Evolutionary conservation across 64 coral and sea anemone genomes (phyloP).

Genomic region (Platygyra sinensis): DNA sequence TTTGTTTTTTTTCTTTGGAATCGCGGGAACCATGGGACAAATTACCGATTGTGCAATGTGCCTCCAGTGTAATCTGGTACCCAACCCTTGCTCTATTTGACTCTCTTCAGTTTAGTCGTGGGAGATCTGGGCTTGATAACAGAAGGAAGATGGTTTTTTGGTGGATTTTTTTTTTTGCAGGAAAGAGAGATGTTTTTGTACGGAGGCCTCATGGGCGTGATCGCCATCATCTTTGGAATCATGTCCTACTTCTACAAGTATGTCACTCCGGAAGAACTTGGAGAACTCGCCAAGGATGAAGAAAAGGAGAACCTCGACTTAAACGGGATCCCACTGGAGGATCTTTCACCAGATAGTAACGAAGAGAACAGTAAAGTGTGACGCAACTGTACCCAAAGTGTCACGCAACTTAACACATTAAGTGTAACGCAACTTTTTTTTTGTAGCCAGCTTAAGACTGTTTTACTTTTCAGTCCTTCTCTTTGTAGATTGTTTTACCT

Average conservation of each 20-base stretch:
- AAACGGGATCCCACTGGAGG: slow-evolving; percentile 12
- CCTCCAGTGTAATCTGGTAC: too few relatives aligned
- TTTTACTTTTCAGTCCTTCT: too few relatives aligned
- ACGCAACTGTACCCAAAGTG: too few relatives aligned
- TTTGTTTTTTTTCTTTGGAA: too few relatives aligned
- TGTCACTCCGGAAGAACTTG: slow-evolving; percentile 60
- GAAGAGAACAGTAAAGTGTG: slow-evolving; percentile 10
- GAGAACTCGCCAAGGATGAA: background rate
- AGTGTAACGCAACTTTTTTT: background rate
- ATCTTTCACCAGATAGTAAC: background rate
- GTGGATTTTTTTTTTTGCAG: slow-evolving; percentile 4
- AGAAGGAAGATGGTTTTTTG: too few relatives aligned
- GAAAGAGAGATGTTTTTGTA: slow-evolving; percentile 95
- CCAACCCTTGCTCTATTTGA: too few relatives aligned
- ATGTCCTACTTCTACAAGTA: slow-evolving; percentile 92
- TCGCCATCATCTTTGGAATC: slow-evolving; percentile 84
- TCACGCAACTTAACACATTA: background rate
- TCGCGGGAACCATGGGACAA: too few relatives aligned
- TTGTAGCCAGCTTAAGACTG: too few relatives aligned
- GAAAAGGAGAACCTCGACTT: slow-evolving; percentile 1
- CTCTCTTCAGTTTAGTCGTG: too few relatives aligned
- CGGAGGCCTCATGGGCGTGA: slow-evolving; percentile 84
- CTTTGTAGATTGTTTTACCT: too few relatives aligned
- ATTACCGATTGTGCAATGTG: too few relatives aligned
- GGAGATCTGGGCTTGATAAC: too few relatives aligned